Evolutionary conservation across 2,113 vertebrate genomes (phyloP).

Genomic region (Labeo catla): DNA sequence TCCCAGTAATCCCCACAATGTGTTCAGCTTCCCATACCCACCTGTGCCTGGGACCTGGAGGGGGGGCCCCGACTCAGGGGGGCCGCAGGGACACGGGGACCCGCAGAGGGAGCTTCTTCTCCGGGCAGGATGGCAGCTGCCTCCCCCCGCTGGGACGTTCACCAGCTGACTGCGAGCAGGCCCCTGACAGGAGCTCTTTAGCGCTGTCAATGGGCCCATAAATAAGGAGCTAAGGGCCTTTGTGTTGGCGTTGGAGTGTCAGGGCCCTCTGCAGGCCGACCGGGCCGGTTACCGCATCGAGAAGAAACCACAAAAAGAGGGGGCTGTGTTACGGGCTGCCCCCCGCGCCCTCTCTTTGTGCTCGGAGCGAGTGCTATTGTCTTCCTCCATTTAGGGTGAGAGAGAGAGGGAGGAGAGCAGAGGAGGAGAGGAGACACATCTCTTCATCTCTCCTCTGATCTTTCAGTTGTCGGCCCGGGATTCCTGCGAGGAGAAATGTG

Average conservation of each 20-base stretch:
- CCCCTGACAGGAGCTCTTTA: conserved; percentile 77
- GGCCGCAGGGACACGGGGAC: conserved; percentile 64
- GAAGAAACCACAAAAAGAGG: conserved; percentile 71
- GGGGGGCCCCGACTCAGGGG: conserved; percentile 43
- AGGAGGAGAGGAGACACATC: conserved; percentile 74
- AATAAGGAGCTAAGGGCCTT: conserved; percentile 83
- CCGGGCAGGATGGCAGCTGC: conserved; percentile 78
- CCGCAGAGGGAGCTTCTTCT: conserved; percentile 70
- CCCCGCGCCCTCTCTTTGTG: conserved; percentile 70
- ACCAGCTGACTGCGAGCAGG: conserved; percentile 77
- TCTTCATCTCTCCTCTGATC: conserved; percentile 78
- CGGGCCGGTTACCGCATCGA: conserved; percentile 80
- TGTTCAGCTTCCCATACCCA: conserved; percentile 81
- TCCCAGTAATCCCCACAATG: conserved; percentile 80
- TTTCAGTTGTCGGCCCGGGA: conserved; percentile 72
- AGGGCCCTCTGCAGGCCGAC: conserved; percentile 76
- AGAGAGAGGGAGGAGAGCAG: conserved; percentile 59
- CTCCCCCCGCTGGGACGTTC: conserved; percentile 80
- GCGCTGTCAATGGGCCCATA: conserved; percentile 81
- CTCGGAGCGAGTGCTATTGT: conserved; percentile 75
- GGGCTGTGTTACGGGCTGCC: conserved; percentile 67
- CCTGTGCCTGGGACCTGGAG: conserved; percentile 73
- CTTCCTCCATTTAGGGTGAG: conserved; percentile 65
- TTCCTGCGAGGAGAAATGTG: conserved; percentile 77
- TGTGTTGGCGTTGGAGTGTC: conserved; percentile 76